Conservation (phyloP, 2,888 invertebrate species). For the Mesorhabditis spiculigera region DNA sequence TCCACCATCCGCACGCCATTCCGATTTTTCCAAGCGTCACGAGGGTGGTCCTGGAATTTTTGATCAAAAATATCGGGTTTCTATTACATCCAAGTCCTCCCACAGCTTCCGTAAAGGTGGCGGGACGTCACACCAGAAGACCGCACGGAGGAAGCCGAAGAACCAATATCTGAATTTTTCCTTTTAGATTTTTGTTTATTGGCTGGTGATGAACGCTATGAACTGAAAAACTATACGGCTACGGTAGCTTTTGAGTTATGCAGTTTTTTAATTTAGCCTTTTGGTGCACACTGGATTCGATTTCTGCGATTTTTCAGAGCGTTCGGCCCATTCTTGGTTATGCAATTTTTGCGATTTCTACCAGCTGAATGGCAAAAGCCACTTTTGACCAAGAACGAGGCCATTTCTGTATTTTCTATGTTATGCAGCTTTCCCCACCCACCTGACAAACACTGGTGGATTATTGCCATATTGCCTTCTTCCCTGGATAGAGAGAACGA, state of each 20-base stretch:
- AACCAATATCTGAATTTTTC: constrained; percentile 33
- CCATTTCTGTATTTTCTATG: too few relatives aligned
- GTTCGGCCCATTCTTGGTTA: too few relatives aligned
- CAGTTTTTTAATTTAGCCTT: too few relatives aligned
- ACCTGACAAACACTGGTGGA: constrained; percentile 39
- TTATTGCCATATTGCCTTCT: constrained; percentile 51
- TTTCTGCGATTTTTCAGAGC: too few relatives aligned
- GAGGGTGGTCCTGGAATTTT: constrained; percentile 24
- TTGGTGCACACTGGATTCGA: too few relatives aligned
- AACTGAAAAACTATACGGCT: too few relatives aligned
- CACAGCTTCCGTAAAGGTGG: constrained; percentile 44
- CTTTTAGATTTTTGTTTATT: too few relatives aligned
- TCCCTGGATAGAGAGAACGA: constrained; percentile 53
- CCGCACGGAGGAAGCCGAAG: constrained; percentile 34
- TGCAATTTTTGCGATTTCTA: too few relatives aligned
- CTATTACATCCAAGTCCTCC: constrained; percentile 43
- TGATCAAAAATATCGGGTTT: not conserved
- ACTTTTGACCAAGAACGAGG: too few relatives aligned
- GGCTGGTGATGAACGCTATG: too few relatives aligned
- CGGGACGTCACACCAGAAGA: constrained; percentile 44
- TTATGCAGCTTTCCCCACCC: not conserved
- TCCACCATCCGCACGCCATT: constrained; percentile 9
- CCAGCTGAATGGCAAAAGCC: too few relatives aligned
- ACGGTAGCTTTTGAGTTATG: too few relatives aligned
- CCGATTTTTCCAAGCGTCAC: constrained; percentile 11